Base-by-base conservation (phyloP, 2,113 vertebrate genomes). In the Amazona vittata region DNA sequence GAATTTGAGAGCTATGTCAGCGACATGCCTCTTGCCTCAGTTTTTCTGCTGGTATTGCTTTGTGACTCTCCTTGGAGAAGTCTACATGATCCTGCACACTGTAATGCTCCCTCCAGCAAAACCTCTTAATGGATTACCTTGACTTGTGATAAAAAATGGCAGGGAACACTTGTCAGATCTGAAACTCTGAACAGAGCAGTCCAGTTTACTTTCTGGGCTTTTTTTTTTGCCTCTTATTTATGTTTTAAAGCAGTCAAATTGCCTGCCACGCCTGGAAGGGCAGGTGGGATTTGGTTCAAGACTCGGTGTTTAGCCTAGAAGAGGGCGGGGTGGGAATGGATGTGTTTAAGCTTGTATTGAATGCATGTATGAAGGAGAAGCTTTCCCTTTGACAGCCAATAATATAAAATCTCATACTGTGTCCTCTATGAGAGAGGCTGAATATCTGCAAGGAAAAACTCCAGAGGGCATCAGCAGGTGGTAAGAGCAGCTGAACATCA, bases 121-220 rank as follows among this genome's bases (percentile, higher is more conserved):
- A 93, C 67, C 63, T 96, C 83, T 93, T 89, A 93, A 93, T 92
- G 79, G 85, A 95, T 96, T 95, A 96, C 31, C 77, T 85, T 86
- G 80, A 63, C 55, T 92, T 74, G 55, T 75, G 83, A 96, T 94
- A 94, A 93, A 44, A 94, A 90, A 64, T 93, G 62, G 50, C 79
- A 86, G 85, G 39, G 55, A 83, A 83, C 76, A 50, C 49, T 93
- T 88, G 46, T 39, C 90, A 94, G 76, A 70, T 68, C 64, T 63
- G 67, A 83, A 69, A 63, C 25, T 37, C 10, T 59, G n/a, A 33
- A 71, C 25, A 74, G 63, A 92, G 39, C 15, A 43, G 15, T 63
- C 41, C 29, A 29, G 26, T 78, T 88, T 88, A 21, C 64, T 93
- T 77, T 53, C 33, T 63, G 59, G 17, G 15, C 20, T 26, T 29